These are phyloP conservation scores for Lasiurus borealis DNA, from an alignment of 2,113 vertebrate species.

Conservation along the genomic window DNA sequence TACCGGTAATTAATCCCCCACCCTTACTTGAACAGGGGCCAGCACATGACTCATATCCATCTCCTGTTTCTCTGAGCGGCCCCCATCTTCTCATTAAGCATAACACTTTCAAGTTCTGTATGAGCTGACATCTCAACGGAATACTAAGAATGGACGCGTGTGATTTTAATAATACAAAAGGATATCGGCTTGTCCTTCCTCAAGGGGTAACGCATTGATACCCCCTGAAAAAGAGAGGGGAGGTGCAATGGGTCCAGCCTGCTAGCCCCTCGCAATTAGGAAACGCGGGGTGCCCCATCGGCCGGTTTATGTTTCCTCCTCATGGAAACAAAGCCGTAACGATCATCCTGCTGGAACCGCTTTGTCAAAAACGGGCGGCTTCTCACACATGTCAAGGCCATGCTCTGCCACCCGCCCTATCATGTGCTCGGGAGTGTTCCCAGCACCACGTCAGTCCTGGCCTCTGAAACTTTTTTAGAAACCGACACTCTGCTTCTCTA, in stretches of 20 bases:
- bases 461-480: slow-evolving; percentile 2
- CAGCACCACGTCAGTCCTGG: neutral
- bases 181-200: neutral
- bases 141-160: neutral
- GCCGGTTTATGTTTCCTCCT: slow-evolving; percentile 42
- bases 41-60: slow-evolving; percentile 30
- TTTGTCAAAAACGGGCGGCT: neutral
- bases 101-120: neutral
- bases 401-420: neutral
- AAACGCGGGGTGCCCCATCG: neutral
- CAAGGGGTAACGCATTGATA: neutral
- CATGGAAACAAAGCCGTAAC: neutral
- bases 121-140: neutral
- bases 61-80: slow-evolving; percentile 17
- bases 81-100: neutral
- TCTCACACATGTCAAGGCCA: neutral
- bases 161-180: neutral
- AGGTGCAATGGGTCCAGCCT: neutral
- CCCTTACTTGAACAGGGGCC: neutral
- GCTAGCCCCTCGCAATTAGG: neutral
- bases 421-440: neutral
- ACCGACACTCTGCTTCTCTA: neutral
- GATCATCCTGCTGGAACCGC: neutral
- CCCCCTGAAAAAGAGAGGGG: neutral
- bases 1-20: neutral